Base-by-base conservation (phyloP, 2,113 vertebrate species). In the Perognathus longimembris region DNA sequence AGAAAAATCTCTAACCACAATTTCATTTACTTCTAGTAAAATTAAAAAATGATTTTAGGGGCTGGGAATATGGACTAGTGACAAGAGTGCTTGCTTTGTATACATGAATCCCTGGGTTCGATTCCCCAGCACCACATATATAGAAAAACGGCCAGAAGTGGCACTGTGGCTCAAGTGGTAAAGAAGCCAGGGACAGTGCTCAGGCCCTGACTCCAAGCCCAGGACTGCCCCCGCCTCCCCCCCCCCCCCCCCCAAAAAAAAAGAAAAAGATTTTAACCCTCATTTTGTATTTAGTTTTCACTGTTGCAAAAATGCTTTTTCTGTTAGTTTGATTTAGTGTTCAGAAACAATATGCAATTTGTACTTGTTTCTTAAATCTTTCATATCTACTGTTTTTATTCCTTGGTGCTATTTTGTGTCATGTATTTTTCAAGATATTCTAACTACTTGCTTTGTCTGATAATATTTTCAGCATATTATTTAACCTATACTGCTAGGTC, bases 331-430 rank as follows among this genome's bases (percentile, higher is more conserved):
- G 59, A 84, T 30, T 85, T 87, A 21, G 10, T 73, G 17, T 75
- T 89, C 3, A 26, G 22, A 74, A 14, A 85, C 66, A 34, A 17
- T n/a, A 14, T 22, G 26, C 22, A 73, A 84, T 92, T 90, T 89
- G 18, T 21, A 50, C 85, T 95, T 50, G n/a, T 94, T 14, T 92
- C 5, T 12, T 79, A 83, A 89, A 32, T 84, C 17, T 59, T 89
- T 57, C 42, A 79, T 70, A 69, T 86, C 69, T 69, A 50, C 9
- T 71, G 34, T 64, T 73, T 32, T 75, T 32, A 3, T 6, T 3
- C 1, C 22, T 0, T 3, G 10, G 6, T 85, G 40, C 34, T 30
- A 67, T 61, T 94, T 86, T 80, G 34, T 91, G 45, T 79, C 30
- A 89, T 93, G 78, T 79, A 21, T 79, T 83, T 40, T 84, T 9